These are phyloP conservation scores for Chaenodraco wilsoni DNA, from an alignment of 2,797 vertebrate species.

Conservation along the genomic window DNA sequence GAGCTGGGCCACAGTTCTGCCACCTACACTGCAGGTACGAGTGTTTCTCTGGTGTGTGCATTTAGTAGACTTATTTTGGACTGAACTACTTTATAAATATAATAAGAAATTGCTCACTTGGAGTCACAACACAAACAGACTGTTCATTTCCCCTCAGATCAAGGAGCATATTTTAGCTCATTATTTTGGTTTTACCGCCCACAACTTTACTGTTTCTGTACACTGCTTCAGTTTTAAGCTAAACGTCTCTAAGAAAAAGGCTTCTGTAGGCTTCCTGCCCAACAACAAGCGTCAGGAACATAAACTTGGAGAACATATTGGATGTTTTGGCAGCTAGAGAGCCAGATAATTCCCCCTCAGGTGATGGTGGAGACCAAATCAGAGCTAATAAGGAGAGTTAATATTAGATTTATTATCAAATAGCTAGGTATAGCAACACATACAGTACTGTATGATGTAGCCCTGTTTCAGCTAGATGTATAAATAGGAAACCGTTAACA, in stretches of 20 bases:
- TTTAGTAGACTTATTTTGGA: background rate
- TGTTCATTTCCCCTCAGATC: background rate
- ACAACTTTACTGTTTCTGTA: background rate
- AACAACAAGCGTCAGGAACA: background rate
- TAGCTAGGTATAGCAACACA: no score
- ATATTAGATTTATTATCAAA: background rate
- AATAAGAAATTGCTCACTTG: background rate
- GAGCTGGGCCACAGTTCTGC: constrained; percentile 78
- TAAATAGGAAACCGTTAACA: background rate
- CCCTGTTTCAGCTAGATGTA: background rate
- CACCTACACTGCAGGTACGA: constrained; percentile 78
- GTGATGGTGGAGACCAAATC: constrained; percentile 12
- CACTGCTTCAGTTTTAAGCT: background rate
- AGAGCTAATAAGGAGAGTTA: background rate
- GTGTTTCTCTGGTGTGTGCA: background rate
- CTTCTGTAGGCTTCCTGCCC: no score
- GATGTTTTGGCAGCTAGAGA: background rate
- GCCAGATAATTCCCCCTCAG: background rate
- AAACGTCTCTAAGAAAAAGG: background rate
- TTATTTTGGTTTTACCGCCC: background rate
- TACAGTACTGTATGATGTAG: background rate
- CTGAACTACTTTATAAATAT: background rate
- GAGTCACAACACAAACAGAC: background rate
- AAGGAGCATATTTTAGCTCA: background rate
- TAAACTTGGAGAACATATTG: background rate